These are phyloP conservation scores for Paralichthys olivaceus DNA, from an alignment of 2,113 vertebrate species.

Conservation along the genomic window DNA sequence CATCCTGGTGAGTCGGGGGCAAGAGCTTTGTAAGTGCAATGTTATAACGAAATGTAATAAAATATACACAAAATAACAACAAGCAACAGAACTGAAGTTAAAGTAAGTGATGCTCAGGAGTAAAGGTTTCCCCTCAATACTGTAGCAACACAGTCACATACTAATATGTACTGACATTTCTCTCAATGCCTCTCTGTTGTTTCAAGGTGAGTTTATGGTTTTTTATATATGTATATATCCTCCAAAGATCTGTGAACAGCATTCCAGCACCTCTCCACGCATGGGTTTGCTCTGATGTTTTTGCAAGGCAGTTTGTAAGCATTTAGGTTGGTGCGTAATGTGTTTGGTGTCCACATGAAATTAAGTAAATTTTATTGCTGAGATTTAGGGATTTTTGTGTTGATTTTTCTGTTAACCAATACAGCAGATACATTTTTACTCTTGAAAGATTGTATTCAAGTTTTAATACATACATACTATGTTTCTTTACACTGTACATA, in stretches of 20 bases:
- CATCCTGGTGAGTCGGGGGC: conserved; percentile 90
- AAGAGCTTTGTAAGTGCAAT: neutral
- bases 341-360: conserved; percentile 14
- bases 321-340: conserved; percentile 36
- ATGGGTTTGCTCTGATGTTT: conserved; percentile 58
- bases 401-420: neutral
- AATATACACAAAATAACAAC: neutral
- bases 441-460: neutral
- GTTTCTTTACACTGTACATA: no score
- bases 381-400: no score
- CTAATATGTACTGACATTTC: conserved; percentile 79
- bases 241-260: conserved; percentile 41
- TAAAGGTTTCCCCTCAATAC: conserved; percentile 35
- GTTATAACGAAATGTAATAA: conserved; percentile 7
- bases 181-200: conserved; percentile 80
- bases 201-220: conserved; percentile 78
- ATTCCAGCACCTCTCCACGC: conserved; percentile 33
- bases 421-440: neutral
- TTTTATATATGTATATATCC: conserved; percentile 31
- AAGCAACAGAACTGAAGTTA: neutral
- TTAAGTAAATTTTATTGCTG: neutral
- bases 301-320: conserved; percentile 59
- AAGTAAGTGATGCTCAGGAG: conserved; percentile 56
- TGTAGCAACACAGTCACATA: conserved; percentile 56
- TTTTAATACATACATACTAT: no score